A percentile compares a stretch with the other conserved stretches of the same genome.
Evolutionary conservation across 2,888 invertebrate species (phyloP).

Genomic region (Rhagonycha fulva): DNA sequence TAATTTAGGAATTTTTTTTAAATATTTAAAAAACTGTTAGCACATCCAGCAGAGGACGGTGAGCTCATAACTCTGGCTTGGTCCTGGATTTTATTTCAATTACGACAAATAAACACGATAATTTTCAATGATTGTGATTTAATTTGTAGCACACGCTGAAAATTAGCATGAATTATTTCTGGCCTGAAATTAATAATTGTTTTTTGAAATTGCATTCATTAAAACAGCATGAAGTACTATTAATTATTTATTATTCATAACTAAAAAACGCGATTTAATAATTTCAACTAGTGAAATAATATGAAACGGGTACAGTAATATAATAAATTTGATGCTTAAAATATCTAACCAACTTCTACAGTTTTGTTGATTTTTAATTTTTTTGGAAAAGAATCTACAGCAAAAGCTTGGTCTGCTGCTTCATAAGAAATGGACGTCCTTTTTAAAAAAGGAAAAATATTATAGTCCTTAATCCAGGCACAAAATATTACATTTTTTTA

Average conservation of each 20-base stretch:
- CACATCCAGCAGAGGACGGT: too few species aligned
- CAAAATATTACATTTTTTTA: too few species aligned
- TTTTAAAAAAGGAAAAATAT: too few species aligned
- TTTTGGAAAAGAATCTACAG: too few species aligned
- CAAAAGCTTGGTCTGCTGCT: too few species aligned
- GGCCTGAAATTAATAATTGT: neutral
- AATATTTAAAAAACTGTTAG: too few species aligned
- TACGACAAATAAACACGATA: neutral
- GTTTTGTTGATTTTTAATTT: neutral
- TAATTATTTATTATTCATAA: neutral
- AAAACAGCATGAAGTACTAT: neutral
- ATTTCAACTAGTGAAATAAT: neutral
- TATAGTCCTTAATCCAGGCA: too few species aligned
- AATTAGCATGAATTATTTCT: neutral
- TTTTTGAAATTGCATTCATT: neutral
- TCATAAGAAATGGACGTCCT: too few species aligned
- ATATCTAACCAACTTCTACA: neutral
- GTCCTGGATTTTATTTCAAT: too few species aligned
- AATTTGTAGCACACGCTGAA: neutral
- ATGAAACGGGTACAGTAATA: neutral
- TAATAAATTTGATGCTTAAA: neutral
- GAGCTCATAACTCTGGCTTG: too few species aligned
- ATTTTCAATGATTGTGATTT: neutral
- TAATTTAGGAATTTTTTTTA: too few species aligned
- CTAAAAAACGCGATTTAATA: neutral